Base-by-base conservation (phyloP, 2,888 invertebrate genomes). In the Unio pictorum region DNA sequence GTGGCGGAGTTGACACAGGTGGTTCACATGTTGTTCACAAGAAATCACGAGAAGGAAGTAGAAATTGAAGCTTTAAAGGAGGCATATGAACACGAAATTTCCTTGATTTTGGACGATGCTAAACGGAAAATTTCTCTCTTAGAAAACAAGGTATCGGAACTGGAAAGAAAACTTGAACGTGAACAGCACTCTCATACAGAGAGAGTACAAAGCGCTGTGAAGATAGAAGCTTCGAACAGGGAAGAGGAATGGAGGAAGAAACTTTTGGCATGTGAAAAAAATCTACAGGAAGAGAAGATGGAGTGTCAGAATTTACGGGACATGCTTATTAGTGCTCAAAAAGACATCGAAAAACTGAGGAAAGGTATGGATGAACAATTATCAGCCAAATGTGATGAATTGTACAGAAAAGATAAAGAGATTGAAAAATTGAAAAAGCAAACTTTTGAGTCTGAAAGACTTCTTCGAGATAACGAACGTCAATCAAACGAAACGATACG, bases 1-100 rank as follows among this genome's bases (percentile, higher is more conserved):
- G 88, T 89, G 58, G 88, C 89, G 0, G 89, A 89, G 72, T 78
- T 89, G 64, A 89, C 89, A 3, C 89, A 89, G 67, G 89, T 89
- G 3, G 89, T 89, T 30, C 89, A 89, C 75, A 88, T 89, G 89
- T 81, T 89, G 59, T 89, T 89, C 76, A 88, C 85, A 7, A 76
- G 88, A 45, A 89, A 89, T 73, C 89, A 89, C 69, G 89, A 89
- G 74, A 87, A 87, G 68, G 89, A 89, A 68, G 86, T 87, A 18
- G 89, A 89, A 71, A 77, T 87, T 6, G 89, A 88, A 54, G 86
- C 86, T 17, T 65, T 87, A 26, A 87, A 84, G 67, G 87, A 86
- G 3, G 84, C 88, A 0, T 89, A 88, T 71, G 89, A 89, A 71
- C 66, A 82, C 54, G 89, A 89, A 74, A 86, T 89, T 28, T 72